Percentiles rank a stretch among this genome's conserved stretches.
These are phyloP conservation scores for Cassiopea xamachana DNA, from an alignment of 30 jellyfish, hydroid and myxozoan species.

Conservation along the genomic window DNA sequence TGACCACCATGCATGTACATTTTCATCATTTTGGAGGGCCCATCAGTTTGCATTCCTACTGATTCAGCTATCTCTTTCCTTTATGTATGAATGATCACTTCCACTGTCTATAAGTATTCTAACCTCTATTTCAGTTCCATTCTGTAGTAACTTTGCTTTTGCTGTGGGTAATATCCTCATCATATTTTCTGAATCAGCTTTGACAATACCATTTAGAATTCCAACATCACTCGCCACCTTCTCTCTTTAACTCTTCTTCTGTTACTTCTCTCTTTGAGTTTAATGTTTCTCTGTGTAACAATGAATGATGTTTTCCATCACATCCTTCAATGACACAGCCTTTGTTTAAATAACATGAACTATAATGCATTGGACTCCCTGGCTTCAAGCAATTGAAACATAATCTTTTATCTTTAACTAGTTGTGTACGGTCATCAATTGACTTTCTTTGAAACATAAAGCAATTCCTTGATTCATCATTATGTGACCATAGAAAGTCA, in stretches of 20 bases:
- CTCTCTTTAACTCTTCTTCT: not conserved
- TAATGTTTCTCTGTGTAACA: not conserved
- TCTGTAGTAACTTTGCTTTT: not conserved
- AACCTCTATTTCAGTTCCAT: not conserved
- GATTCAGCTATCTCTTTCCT: slow-evolving; percentile 12
- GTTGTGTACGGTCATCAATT: too few relatives aligned
- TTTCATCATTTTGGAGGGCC: not conserved
- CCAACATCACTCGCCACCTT: not conserved
- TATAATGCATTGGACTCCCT: not conserved
- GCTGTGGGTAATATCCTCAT: not conserved
- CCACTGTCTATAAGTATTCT: not conserved
- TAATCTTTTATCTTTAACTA: not conserved
- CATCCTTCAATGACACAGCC: not conserved
- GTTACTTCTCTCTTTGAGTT: not conserved
- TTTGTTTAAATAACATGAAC: too few relatives aligned
- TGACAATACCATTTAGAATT: not conserved
- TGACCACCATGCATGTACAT: not conserved
- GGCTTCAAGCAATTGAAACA: not conserved
- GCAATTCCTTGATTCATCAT: too few relatives aligned
- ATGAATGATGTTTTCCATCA: not conserved
- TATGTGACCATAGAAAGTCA: too few relatives aligned
- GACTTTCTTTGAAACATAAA: too few relatives aligned
- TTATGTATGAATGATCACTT: not conserved
- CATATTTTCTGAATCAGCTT: not conserved
- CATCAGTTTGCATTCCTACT: not conserved